These are phyloP conservation scores for Colius striatus DNA, from an alignment of 2,113 vertebrate species.

Conservation along the genomic window DNA sequence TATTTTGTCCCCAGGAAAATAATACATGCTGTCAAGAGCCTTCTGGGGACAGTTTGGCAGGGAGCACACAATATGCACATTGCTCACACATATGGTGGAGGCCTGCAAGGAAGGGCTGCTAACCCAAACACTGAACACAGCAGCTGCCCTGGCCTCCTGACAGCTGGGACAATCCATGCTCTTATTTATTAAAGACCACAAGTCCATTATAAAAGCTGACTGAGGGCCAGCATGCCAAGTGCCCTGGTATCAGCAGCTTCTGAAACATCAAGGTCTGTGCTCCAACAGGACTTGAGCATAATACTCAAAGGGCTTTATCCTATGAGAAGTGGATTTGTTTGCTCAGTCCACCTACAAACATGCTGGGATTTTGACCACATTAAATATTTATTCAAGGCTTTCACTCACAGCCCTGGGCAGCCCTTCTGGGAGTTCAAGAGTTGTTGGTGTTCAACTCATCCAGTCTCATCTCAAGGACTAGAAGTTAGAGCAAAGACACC, in stretches of 20 bases:
- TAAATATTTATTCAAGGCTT: slow-evolving; percentile 2
- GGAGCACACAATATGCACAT: neutral
- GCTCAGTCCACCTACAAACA: neutral
- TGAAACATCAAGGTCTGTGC: slow-evolving; percentile 25
- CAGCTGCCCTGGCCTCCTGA: slow-evolving; percentile 47
- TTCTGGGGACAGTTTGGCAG: slow-evolving; percentile 1
- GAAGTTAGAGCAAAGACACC: neutral
- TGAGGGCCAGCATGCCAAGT: neutral
- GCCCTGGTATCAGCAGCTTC: neutral
- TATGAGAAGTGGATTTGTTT: neutral
- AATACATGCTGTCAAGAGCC: neutral
- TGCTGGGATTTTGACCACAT: rapidly evolving
- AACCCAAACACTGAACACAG: slow-evolving; percentile 18
- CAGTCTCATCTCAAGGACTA: neutral
- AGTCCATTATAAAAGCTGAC: slow-evolving; percentile 38
- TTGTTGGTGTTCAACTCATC: neutral
- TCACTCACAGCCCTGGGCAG: neutral
- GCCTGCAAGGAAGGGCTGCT: slow-evolving; percentile 18
- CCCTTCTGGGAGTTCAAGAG: neutral
- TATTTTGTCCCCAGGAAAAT: neutral
- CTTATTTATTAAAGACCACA: slow-evolving; percentile 31
- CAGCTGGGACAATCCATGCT: slow-evolving; percentile 25
- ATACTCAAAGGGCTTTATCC: neutral
- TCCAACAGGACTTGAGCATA: neutral
- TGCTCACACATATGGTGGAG: slow-evolving; percentile 16